Conservation (phyloP, 2,888 invertebrate genomes). For the Heliconius cydno region DNA sequence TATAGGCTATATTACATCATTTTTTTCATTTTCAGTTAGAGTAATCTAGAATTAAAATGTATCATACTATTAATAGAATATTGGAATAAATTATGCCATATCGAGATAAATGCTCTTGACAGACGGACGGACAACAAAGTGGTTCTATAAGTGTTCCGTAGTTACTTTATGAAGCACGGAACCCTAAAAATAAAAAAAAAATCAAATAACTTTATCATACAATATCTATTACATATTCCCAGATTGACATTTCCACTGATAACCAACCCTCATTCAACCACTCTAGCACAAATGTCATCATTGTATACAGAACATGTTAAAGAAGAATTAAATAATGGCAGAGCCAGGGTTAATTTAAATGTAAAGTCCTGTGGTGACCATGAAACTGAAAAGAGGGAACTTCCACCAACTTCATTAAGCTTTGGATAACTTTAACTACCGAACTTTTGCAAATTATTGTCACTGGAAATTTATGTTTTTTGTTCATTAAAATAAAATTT, state of each 20-base stretch:
- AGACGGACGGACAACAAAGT: too few species aligned
- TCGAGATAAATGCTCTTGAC: too few species aligned
- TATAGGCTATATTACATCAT: too few species aligned
- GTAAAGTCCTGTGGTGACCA: constrained; percentile 51
- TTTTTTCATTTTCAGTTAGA: too few species aligned
- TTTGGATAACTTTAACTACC: constrained; percentile 47
- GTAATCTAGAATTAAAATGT: too few species aligned
- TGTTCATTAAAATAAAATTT: constrained; percentile 33
- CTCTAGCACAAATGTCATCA: background rate
- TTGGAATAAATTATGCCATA: too few species aligned
- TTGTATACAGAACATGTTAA: constrained; percentile 21
- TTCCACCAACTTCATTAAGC: constrained; percentile 47
- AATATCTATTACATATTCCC: background rate
- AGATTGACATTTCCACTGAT: background rate
- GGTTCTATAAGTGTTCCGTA: too few species aligned
- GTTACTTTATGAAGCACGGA: too few species aligned
- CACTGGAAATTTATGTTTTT: constrained; percentile 47
- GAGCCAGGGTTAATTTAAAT: constrained; percentile 53
- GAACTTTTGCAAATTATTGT: constrained; percentile 48
- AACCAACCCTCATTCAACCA: background rate
- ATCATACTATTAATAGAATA: too few species aligned
- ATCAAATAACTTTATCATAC: background rate
- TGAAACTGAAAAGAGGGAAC: constrained; percentile 45
- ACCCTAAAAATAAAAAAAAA: background rate
- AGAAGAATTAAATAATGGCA: constrained; percentile 36